Evolutionary conservation across 2,888 invertebrate genomes (phyloP).

Genomic region (Hedychridium roseum): DNA sequence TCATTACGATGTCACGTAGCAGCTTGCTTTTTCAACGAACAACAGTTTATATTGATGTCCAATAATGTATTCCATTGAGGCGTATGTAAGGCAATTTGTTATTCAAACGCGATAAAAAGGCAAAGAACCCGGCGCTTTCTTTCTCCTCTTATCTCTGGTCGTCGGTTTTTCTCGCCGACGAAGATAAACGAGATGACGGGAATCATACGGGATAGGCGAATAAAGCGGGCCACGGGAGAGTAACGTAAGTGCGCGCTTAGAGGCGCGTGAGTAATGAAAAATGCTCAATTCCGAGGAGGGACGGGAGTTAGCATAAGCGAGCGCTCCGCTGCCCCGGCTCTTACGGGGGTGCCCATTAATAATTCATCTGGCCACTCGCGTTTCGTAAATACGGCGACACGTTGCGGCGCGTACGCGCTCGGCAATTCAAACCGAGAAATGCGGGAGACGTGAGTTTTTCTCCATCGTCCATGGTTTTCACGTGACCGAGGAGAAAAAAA

Average conservation of each 20-base stretch:
- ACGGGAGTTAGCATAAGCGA: conserved; percentile 8
- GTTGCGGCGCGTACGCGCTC: conserved; percentile 5
- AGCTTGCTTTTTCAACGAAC: too few species aligned
- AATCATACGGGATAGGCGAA: conserved; percentile 10
- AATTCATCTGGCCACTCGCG: conserved; percentile 30
- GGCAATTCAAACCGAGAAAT: conserved; percentile 28
- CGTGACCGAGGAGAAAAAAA: conserved; percentile 8
- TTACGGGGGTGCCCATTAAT: conserved; percentile 26
- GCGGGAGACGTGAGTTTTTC: too few species aligned
- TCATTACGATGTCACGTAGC: too few species aligned
- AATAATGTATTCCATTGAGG: conserved; percentile 33
- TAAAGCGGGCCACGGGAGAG: conserved; percentile 5
- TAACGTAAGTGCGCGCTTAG: conserved; percentile 3
- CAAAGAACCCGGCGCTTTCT: too few species aligned
- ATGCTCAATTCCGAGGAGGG: conserved; percentile 20
- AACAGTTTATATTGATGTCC: conserved; percentile 31
- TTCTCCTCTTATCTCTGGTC: not conserved
- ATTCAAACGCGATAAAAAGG: conserved; percentile 25
- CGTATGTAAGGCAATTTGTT: conserved; percentile 35
- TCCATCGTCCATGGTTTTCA: too few species aligned
- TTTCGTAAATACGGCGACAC: conserved; percentile 30
- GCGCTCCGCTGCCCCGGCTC: not conserved
- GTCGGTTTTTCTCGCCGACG: not conserved
- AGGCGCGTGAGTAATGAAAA: conserved; percentile 17
- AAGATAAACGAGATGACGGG: not conserved